Percentiles rank a stretch among this genome's conserved stretches.
phyloP scores from a whole-genome alignment of 2,888 invertebrate genomes.

The Mamestra brassicae region DNA sequence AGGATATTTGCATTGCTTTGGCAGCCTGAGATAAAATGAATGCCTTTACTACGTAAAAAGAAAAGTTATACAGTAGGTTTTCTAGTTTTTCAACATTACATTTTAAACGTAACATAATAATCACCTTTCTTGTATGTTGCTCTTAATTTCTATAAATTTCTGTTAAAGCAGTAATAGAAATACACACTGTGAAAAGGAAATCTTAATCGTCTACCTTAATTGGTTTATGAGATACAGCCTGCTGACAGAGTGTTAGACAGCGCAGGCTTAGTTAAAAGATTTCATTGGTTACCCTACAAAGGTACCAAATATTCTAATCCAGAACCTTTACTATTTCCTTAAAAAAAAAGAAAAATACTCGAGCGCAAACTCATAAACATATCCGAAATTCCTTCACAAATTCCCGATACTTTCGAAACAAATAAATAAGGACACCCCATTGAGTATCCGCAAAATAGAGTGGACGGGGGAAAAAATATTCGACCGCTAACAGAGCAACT shows the following conservation, averaged over 20 bases:
- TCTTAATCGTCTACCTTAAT: too few species aligned
- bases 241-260: too few species aligned
- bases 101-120: too few species aligned
- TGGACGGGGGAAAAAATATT: conserved; percentile 83
- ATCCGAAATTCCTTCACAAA: conserved; percentile 23
- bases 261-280: background rate
- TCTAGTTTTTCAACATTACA: background rate
- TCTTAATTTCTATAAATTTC: too few species aligned
- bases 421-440: conserved; percentile 75
- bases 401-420: conserved; percentile 59
- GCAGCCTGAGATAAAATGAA: background rate
- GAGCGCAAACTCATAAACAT: background rate
- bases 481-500: conserved; percentile 90
- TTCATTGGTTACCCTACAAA: background rate
- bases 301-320: background rate
- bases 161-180: too few species aligned
- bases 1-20: background rate
- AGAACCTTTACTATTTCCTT: background rate
- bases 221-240: too few species aligned
- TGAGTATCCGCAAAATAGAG: conserved; percentile 86
- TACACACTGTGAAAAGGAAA: too few species aligned
- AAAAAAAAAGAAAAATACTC: background rate
- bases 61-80: background rate
- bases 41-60: background rate
- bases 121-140: too few species aligned